Conservation (phyloP, 2,113 vertebrate genomes). For the Pampusana beccarii region DNA sequence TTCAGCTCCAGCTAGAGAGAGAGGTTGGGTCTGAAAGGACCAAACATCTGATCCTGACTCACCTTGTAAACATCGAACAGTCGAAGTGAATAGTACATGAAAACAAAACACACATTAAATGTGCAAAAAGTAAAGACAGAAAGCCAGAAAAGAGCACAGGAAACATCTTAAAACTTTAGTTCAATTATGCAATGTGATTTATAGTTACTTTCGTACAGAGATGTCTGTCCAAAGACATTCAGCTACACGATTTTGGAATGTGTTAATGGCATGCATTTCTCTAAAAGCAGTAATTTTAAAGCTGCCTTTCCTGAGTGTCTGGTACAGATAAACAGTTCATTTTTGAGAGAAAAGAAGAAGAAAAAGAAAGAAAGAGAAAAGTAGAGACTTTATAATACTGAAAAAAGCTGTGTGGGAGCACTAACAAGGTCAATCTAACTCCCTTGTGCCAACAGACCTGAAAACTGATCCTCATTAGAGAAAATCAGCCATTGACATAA, state of each 20-base stretch:
- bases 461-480: background rate
- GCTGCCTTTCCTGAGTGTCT: background rate
- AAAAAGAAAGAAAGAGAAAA: background rate
- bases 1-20: background rate
- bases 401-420: background rate
- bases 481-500: background rate
- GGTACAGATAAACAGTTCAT: background rate
- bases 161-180: background rate
- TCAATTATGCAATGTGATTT: background rate
- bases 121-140: background rate
- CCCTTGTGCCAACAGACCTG: background rate
- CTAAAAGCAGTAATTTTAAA: constrained; percentile 13
- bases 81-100: background rate
- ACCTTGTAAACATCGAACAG: background rate
- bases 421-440: background rate
- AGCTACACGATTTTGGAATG: background rate
- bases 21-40: background rate
- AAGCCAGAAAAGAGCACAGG: background rate
- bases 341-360: background rate
- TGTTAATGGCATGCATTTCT: background rate
- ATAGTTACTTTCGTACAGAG: background rate
- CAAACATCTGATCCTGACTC: background rate
- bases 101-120: background rate
- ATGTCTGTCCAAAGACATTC: background rate
- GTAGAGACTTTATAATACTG: background rate